Base-by-base conservation (phyloP, 2,888 invertebrate species). In the Ophion slaviceki region DNA sequence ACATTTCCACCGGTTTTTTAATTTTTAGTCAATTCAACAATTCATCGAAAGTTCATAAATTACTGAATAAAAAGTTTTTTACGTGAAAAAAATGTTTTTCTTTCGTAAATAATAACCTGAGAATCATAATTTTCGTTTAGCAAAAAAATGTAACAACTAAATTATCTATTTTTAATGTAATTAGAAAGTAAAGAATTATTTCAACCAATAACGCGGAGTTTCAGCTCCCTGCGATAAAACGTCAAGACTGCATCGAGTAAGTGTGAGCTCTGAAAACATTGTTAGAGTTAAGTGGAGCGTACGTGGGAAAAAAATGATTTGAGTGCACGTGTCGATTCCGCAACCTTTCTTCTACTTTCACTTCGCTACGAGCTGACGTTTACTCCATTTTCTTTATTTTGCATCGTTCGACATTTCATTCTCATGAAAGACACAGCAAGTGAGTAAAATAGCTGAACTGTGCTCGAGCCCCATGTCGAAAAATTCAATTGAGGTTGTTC, bases 291-390 rank as follows among this genome's bases (percentile, higher is more conserved):
- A 57, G 71, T 36, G 14, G 71, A 71, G n/a, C 71, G 32, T 57
- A 32, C 8, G 32, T n/a, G 32, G 57, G 32, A 57, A 71, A 47
- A 45, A 59, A 47, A 53, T 62, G 64, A 53, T 74, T 24, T 28
- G 62, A 74, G n/a, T 28, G 62, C 62, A 62, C 40, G 40, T 40
- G 45, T 62, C 14, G 24, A 20, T 36, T 40, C 20, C 62, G 32
- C 74, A 47, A 62, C 47, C 62, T 71, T 64, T 70, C 53, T 61
- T 76, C 32, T 28, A 85, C 85, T 82, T 86, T 86, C 85, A 86
- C 82, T 76, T 67, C 61, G 77, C 32, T 4, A 36, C 62, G 62
- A 61, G 17, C 45, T 10, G 74, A 74, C 24, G 40, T 40, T 62
- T 28, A 57, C 28, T 40, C n/a, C 10, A 61, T 59, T 40, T 32